A percentile compares a stretch with the other conserved stretches of the same genome.
phyloP scores from a whole-genome alignment of 2,888 invertebrate species.

The Nineta flava region DNA sequence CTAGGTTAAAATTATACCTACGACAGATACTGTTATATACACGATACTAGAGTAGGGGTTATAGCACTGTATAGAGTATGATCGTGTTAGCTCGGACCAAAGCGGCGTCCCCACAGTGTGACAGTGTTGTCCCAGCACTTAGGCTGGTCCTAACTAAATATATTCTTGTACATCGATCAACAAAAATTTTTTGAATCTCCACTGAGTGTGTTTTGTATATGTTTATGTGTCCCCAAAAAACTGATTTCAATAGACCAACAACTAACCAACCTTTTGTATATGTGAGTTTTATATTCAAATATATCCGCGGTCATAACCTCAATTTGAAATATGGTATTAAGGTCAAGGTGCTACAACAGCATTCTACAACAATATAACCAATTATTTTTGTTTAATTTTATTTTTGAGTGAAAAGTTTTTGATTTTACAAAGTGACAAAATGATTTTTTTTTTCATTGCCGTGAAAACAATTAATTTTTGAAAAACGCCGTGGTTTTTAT shows the following conservation, averaged over 20 bases:
- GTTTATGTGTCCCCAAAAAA: background rate
- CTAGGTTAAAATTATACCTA: slow-evolving; percentile 3
- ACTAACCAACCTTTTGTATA: no score
- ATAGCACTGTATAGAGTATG: background rate
- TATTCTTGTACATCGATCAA: background rate
- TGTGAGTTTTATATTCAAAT: no score
- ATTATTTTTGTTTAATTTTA: background rate
- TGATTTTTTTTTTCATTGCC: background rate
- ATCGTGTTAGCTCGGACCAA: background rate
- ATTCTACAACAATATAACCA: background rate
- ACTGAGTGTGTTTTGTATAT: background rate
- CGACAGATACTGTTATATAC: slow-evolving; percentile 4
- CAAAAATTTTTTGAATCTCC: background rate
- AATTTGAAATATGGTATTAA: background rate
- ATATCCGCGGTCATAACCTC: background rate
- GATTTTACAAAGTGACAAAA: background rate
- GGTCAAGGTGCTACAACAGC: background rate
- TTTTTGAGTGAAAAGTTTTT: background rate
- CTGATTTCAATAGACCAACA: no score
- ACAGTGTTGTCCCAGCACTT: background rate
- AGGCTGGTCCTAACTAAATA: background rate
- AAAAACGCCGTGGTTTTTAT: background rate
- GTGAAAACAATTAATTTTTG: background rate
- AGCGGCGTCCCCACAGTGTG: slow-evolving; percentile 1
- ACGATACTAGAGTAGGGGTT: background rate